Base-by-base conservation (phyloP, 92 coral and sea anemone genomes). In the Palythoa heliodiscus region DNA sequence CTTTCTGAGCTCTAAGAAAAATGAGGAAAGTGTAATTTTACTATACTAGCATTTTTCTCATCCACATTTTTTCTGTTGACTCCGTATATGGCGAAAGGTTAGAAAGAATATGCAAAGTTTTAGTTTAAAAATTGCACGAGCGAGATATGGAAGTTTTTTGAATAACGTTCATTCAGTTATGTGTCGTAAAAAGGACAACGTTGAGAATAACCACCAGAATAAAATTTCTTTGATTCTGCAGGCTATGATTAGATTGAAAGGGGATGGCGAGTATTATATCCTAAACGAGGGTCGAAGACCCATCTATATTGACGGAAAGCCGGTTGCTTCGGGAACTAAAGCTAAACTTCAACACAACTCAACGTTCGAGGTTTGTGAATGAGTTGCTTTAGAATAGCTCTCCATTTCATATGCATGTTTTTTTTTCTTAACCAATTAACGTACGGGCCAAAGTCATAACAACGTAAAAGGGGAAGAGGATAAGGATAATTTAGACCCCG, bases 261-360 rank as follows among this genome's bases (percentile, higher is more conserved):
- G 95, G 70, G 99, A 97, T 58, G 99, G 99, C 4, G 99, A 97
- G 72, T 97, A 97, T 86, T 97, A 90, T 76, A 96, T 97, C 17
- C 57, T 95, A 25, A 97, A 97, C 61, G 99, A 97, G 78, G 99
- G 99, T 39, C 94, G 99, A 68, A 86, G 99, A 24, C 95, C 99
- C 47, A 87, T 97, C 85, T 87, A 86, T 83, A 93, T 97, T 70
- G 99, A 97, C 68, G 99, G 99, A 71, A 97, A 93, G 70, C 97
- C 99, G 4, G 95, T 97, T 82, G 73, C 71, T 84, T 52, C 90
- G 57, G 99, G 96, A 58, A 89, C 91, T 71, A 97, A 95, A 89
- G 98, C 99, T 35, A 91, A 93, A 78, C 90, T 97, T 37, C 99
- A 95, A 74, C 99, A 97, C 89, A 97, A 97, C 86, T 97, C 99